Evolutionary conservation across 1,140 invertebrate genomes (phyloP), one percentile per base, ranked within the genome.

Genomic region (Solenopsis fugax): DNA sequence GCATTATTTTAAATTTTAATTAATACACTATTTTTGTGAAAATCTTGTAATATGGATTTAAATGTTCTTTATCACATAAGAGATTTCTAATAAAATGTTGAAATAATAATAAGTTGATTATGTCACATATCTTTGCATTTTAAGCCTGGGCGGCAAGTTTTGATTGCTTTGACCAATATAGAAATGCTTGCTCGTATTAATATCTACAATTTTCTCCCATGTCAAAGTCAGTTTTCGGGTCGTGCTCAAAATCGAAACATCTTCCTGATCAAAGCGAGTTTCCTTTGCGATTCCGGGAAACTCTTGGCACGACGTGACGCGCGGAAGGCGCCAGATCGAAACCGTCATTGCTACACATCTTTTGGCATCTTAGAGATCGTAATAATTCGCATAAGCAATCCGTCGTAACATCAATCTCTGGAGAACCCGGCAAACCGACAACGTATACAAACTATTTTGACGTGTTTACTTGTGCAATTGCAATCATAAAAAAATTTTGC

Each of bases 201-300:
- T 60, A 60, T 72, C 78, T 21, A 12, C 37, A 18, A 81, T 73
- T 62, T 84, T 18, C 52, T 62, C 50, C n/a, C 21, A 50, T 54
- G 62, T 65, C 52, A 73, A 50, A 69, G 54, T 48, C 13, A 12
- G 34, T 54, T 62, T 86, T 89, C 87, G 67, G 65, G 65, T 52
- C 52, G 81, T 67, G 7, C 48, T 29, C 60, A 76, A 80, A 87
- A 89, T 89, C 87, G 75, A 89, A 87, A 89, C 76, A 76, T 71
- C 69, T 73, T 65, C 71, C 5, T 86, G 84, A 89, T 89, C 87
- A 82, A 89, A 89, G 88, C 84, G 45, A 52, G 60, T 56, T 86
- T 34, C n/a, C 81, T 13, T 48, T 62, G 52, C 4, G 75, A 80
- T 88, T 88, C 88, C 69, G 34, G 69, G 87, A 89, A 89, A 62